Conservation (phyloP, 2,797 vertebrate species). For the Epinephelus malabaricus region DNA sequence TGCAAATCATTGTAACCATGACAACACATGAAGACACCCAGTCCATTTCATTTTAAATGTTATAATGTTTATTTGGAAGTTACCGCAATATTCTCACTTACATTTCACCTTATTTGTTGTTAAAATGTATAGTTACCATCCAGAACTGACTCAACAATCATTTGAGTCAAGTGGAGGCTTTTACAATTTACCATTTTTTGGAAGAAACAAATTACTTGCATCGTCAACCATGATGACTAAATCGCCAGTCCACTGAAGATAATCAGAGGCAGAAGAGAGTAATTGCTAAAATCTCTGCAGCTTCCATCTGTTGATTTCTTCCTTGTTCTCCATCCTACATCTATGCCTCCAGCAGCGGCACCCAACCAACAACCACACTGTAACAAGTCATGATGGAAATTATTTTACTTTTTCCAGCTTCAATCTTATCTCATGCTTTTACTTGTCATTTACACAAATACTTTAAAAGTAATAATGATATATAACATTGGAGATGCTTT, state of each 20-base stretch:
- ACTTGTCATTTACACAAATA: neutral
- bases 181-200: conserved; percentile 1
- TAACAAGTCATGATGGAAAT: neutral
- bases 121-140: neutral
- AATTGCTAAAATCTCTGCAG: conserved; percentile 17
- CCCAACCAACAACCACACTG: neutral
- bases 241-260: conserved; percentile 9
- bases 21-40: neutral
- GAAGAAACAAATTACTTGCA: conserved; percentile 8
- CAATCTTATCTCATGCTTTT: neutral
- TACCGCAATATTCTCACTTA: neutral
- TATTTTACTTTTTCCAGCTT: neutral
- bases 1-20: too few species aligned
- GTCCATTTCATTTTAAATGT: neutral
- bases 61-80: neutral
- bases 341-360: conserved; percentile 2
- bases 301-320: conserved; percentile 26
- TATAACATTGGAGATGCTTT: too few species aligned
- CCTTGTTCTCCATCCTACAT: neutral
- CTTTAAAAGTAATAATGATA: neutral
- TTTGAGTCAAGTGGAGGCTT: neutral
- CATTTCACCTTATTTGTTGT: neutral
- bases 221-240: conserved; percentile 12
- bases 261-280: conserved; percentile 27
- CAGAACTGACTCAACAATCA: neutral